Evolutionary conservation across 2,797 vertebrate genomes (phyloP).

Genomic region (Aplochiton taeniatus): DNA sequence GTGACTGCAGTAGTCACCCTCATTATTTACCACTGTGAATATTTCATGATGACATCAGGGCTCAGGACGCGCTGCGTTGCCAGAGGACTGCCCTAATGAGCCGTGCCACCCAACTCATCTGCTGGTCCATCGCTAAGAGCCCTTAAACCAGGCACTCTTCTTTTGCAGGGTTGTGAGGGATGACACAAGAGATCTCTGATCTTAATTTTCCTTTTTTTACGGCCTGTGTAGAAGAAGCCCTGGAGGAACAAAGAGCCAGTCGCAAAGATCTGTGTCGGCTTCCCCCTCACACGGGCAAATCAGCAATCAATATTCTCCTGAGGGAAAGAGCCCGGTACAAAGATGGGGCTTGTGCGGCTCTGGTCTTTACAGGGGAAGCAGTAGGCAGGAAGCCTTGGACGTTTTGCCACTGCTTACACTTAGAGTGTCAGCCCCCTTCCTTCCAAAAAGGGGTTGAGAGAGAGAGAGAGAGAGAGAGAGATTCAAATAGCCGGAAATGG

Average conservation of each 20-base stretch:
- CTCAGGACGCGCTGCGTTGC: constrained; percentile 32
- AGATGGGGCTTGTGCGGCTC: background rate
- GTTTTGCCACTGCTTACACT: background rate
- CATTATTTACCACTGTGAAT: constrained; percentile 70
- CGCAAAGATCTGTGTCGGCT: background rate
- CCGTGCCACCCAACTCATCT: constrained; percentile 41
- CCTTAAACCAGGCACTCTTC: constrained; percentile 27
- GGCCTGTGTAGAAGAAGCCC: background rate
- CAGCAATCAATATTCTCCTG: constrained; percentile 29
- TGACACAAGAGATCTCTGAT: constrained; percentile 2
- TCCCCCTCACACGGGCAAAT: constrained; percentile 18
- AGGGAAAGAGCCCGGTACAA: constrained; percentile 1
- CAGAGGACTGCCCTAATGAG: constrained; percentile 51
- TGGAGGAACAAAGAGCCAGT: background rate
- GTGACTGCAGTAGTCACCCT: constrained; percentile 40
- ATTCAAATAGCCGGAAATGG: no score
- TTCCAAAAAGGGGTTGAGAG: background rate
- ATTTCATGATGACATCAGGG: constrained; percentile 68
- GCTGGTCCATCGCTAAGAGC: background rate
- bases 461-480: constrained; percentile 2
- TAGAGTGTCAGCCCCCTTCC: background rate
- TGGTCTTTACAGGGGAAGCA: background rate
- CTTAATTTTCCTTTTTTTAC: constrained; percentile 4
- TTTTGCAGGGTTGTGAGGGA: constrained; percentile 20
- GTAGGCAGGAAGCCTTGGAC: background rate